Percentiles rank a stretch among this genome's conserved stretches.
Conservation (phyloP, 2,888 invertebrate species). For the Callinectes sapidus region DNA sequence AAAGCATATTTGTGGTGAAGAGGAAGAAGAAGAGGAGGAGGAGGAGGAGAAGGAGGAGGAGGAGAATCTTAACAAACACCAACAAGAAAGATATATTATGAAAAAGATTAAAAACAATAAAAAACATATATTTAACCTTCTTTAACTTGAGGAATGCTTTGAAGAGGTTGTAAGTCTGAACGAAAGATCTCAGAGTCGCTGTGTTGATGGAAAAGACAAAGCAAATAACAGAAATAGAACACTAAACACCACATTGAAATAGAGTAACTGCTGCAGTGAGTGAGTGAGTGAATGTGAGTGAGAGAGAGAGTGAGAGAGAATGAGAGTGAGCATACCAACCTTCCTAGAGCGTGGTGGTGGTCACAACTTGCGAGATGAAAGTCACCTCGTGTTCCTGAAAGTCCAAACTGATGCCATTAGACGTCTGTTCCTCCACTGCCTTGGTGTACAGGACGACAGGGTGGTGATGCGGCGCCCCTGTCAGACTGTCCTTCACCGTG, state of each 20-base stretch:
- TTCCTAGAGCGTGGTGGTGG: conserved; percentile 59
- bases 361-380: conserved; percentile 59
- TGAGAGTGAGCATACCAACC: conserved; percentile 28
- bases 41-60: too few species aligned
- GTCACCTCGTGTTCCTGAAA: conserved; percentile 62
- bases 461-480: conserved; percentile 39
- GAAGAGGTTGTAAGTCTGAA: too few species aligned
- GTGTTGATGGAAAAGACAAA: too few species aligned
- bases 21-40: too few species aligned
- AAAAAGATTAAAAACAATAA: too few species aligned
- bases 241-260: background rate
- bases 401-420: conserved; percentile 53
- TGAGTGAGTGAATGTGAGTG: background rate
- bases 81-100: too few species aligned
- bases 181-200: too few species aligned
- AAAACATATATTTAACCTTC: too few species aligned
- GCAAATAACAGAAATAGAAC: background rate
- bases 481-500: conserved; percentile 29
- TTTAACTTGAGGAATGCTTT: too few species aligned
- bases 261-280: background rate
- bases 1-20: too few species aligned
- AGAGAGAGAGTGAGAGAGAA: background rate
- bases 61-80: too few species aligned
- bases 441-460: conserved; percentile 59
- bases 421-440: conserved; percentile 52